These are phyloP conservation scores for Halocynthia roretzi DNA, from an alignment of 23 tunicate species.

Conservation along the genomic window DNA sequence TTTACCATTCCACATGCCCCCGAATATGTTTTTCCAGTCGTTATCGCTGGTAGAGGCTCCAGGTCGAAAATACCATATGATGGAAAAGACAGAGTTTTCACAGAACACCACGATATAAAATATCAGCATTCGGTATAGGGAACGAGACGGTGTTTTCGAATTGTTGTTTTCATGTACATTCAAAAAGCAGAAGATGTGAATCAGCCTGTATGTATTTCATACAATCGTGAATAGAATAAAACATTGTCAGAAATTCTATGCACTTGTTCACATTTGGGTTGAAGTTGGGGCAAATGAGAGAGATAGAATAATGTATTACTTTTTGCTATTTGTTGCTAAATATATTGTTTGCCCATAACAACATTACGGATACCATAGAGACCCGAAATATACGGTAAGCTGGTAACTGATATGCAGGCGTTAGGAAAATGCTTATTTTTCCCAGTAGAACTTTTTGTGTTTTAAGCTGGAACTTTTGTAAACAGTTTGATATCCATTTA, in stretches of 20 bases:
- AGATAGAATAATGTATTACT: too few relatives aligned
- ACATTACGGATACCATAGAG: too few relatives aligned
- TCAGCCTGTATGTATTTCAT: constrained; percentile 26
- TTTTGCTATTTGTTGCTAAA: too few relatives aligned
- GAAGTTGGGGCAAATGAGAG: neutral
- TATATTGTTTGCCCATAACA: too few relatives aligned
- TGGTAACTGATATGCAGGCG: too few relatives aligned
- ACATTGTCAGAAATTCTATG: neutral
- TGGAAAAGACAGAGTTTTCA: constrained; percentile 34
- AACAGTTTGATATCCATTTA: neutral
- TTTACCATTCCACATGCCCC: too few relatives aligned
- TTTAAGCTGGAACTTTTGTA: too few relatives aligned
- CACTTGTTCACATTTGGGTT: neutral
- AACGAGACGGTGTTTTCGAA: constrained; percentile 15
- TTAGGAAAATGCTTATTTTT: too few relatives aligned
- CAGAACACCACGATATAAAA: constrained; percentile 43
- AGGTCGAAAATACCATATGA: constrained; percentile 47
- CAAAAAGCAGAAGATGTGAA: constrained; percentile 77
- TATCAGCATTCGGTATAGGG: constrained; percentile 33
- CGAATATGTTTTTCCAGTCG: neutral
- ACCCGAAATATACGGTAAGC: too few relatives aligned
- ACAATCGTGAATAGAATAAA: neutral
- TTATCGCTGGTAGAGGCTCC: constrained; percentile 17
- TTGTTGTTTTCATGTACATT: constrained; percentile 42
- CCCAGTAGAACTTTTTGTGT: too few relatives aligned